These are phyloP conservation scores for Orthosia gracilis DNA, from an alignment of 2,888 invertebrate species.

Conservation along the genomic window DNA sequence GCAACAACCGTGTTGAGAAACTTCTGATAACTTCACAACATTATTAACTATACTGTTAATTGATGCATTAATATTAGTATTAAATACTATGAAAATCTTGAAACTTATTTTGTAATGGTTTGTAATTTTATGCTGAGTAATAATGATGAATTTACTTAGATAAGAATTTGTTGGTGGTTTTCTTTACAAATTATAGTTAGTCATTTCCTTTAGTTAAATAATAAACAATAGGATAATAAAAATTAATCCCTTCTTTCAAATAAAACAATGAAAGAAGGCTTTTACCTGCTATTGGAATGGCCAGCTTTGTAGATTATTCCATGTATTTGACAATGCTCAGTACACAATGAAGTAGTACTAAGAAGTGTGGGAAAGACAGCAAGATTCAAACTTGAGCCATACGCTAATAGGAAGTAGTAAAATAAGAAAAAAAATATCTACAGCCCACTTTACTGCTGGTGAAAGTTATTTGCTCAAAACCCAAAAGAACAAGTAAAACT, in stretches of 20 bases:
- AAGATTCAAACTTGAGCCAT: constrained; percentile 30
- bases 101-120: neutral
- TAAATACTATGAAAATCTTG: neutral
- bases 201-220: neutral
- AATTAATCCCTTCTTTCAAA: neutral
- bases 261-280: neutral
- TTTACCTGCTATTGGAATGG: constrained; percentile 5
- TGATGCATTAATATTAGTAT: constrained; percentile 17
- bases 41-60: constrained; percentile 40
- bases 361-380: constrained; percentile 54
- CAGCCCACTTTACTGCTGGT: constrained; percentile 43
- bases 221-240: neutral
- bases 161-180: constrained; percentile 12
- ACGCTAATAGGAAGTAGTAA: constrained; percentile 34
- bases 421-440: constrained; percentile 22
- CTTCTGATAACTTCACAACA: constrained; percentile 49
- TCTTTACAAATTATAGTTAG: neutral
- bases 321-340: constrained; percentile 43
- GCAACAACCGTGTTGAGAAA: constrained; percentile 44
- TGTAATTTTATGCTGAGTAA: neutral
- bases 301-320: constrained; percentile 39
- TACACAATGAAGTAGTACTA: constrained; percentile 41
- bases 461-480: constrained; percentile 52
- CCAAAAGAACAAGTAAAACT: constrained; percentile 40
- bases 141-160: constrained; percentile 11